Evolutionary conservation across 2,888 invertebrate genomes (phyloP), one percentile per base, ranked within the genome.

Genomic region (Drosophila demipolita): DNA sequence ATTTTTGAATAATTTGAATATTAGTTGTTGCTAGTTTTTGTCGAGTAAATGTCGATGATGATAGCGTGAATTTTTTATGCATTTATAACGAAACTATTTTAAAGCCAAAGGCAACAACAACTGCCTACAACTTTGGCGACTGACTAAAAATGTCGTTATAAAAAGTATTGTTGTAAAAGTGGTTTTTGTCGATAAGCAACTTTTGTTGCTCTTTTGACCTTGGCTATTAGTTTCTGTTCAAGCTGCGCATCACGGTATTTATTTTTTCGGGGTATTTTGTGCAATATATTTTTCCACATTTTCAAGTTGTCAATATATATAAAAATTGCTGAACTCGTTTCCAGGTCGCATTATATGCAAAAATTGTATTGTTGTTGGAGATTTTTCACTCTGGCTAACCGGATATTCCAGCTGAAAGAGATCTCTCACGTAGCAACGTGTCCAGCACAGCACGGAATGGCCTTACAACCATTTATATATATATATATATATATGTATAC

Each of bases 31-130:
- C 67, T 49, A 1, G 40, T 57, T 40, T 62, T 17, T 64, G 54
- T 69, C 65, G 73, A 76, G 81, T 80, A 81, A 81, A 81, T 72
- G 78, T 75, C 78, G 78, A 75, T 77, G 77, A 50, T 54, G 75
- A 67, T 66, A 65, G 32, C 60, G 67, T 73, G 63, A 38, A 58
- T 74, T 73, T 78, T 75, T 84, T 83, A 79, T 84, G 84, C 79
- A 87, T 87, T 76, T 78, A 77, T 86, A 86, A 85, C 85, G 82
- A 87, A 86, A 83, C 62, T 74, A 83, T 87, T 86, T 85, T 73
- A 70, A 59, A 71, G 33, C 50, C 62, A 57, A 65, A 49, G 57
- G 60, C 73, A 60, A 64, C 20, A 60, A 48, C 26, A 59, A 17
- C 26, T 50, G 78, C 61, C 71, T 78, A 78, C 78, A 77, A 59